Evolutionary conservation across 53 echinoderm and acorn worm species (phyloP).

Genomic region (Astropecten irregularis): DNA sequence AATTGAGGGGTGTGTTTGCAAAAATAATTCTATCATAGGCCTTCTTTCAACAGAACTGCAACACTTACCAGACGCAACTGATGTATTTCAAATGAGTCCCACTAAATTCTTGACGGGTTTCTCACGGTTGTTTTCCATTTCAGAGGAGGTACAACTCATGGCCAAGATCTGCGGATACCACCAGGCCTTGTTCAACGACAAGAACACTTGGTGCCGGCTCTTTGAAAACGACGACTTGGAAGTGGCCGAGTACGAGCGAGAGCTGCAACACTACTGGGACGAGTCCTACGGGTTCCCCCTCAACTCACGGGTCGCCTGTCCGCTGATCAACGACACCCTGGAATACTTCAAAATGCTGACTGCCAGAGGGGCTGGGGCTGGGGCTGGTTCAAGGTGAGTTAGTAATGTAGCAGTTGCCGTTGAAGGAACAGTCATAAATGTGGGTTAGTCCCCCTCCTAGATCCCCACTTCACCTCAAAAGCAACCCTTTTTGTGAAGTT

Average conservation of each 20-base stretch:
- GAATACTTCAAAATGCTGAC: slow-evolving; percentile 32
- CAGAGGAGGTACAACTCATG: slow-evolving; percentile 74
- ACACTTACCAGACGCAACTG: too few species aligned
- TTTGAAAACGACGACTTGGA: slow-evolving; percentile 65
- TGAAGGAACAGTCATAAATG: too few species aligned
- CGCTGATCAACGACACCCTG: slow-evolving; percentile 68
- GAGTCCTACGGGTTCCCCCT: slow-evolving; percentile 71
- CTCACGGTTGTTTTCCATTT: too few species aligned
- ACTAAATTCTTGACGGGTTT: too few species aligned
- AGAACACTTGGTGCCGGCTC: slow-evolving; percentile 73
- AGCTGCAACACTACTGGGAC: slow-evolving; percentile 82
- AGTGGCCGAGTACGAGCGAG: slow-evolving; percentile 76
- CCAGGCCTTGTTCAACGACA: slow-evolving; percentile 55
- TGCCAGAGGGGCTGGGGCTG: neutral
- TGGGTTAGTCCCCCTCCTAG: too few species aligned
- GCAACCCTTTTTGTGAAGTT: too few species aligned
- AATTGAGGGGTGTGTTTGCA: too few species aligned
- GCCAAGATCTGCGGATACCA: slow-evolving; percentile 74
- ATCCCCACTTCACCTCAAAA: too few species aligned
- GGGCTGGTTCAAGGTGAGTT: neutral
- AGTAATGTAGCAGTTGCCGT: too few species aligned
- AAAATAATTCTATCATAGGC: too few species aligned
- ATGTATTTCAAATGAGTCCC: too few species aligned
- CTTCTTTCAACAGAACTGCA: too few species aligned
- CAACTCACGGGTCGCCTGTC: slow-evolving; percentile 73